Evolutionary conservation across 1,140 invertebrate genomes (phyloP), one percentile per base, ranked within the genome.

Genomic region (Drosophila asahinai): DNA sequence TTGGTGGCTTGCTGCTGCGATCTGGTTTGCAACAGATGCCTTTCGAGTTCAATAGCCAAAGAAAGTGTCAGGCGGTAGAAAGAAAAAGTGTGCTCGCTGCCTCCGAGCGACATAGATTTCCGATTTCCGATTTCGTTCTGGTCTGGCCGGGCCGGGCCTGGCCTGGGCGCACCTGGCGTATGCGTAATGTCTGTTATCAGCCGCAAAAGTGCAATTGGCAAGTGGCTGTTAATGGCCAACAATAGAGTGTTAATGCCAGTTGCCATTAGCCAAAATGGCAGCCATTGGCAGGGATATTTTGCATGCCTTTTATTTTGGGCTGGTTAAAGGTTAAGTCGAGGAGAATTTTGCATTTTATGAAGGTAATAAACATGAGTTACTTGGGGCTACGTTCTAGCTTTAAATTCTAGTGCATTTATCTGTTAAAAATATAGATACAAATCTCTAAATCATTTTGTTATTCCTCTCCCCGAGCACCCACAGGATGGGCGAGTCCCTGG

Each of bases 41-140:
- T 89, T 87, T 87, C 77, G 82, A 84, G 84, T 87, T 87, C 84
- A 87, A 87, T 87, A 87, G 84, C 84, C 84, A 87, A 86, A 87
- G 84, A 87, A 87, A 87, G 84, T 87, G 81, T 74, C 84, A 36
- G 77, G 59, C 84, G 64, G 70, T 89, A 84, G 84, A 87, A 87
- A 87, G 84, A 87, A 87, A 87, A 89, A 87, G 84, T 87, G 84
- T 81, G 82, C 71, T 33, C 19, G 60, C 17, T 45, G 52, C 30
- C 30, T 22, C 51, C 33, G 61, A 55, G 58, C 81, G 83, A 64
- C 83, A 86, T 75, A 83, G 67, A 65, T 87, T 80, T 61, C 45
- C 33, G 17, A 48, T 48, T 59, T 48, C 45, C 38, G 54, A 54
- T 25, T 36, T 36, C 9, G 33, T 36, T 36, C 33, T 36, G 33